Evolutionary conservation across 2,797 vertebrate species (phyloP), one percentile per base, ranked within the genome.

Genomic region (Oreochromis grahami): DNA sequence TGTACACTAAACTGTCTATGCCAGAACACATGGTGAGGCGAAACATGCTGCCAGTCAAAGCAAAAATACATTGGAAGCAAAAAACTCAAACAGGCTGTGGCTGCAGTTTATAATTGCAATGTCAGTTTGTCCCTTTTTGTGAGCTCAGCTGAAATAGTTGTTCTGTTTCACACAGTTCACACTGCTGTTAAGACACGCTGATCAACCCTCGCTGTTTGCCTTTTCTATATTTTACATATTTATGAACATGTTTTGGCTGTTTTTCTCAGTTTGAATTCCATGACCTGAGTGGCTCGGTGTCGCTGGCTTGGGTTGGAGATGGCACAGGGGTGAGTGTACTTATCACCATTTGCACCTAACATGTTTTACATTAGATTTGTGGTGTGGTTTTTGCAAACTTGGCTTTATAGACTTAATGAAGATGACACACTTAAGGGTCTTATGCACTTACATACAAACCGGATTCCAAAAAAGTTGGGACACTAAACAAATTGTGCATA

Each of bases 261-360:
- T 85, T 86, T 63, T 52, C 72, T 76, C 90, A 99, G 98, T 95
- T 94, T 50, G 87, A 88, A 51, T 98, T 99, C 85, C 96, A 96
- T 74, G 97, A 99, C 91, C 95, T 98, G 88, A 97, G 98, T 87
- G 97, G 97, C 84, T 97, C 98, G 0, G 97, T 98, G 80, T 97
- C 97, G 1, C 95, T 99, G 85, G 98, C 98, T 88, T 99, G 98
- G 98, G 97, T 99, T 90, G 98, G 98, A 90, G 98, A 98, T 89
- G 97, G 96, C 92, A 97, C 97, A 12, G 98, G 98, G 95, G 98
- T 99, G 93, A 98, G 98, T 97, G 45, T 50, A n/a, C 4, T 89
- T 77, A 10, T 3, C 36, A 6, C 26, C 26, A 24, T 85, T 81
- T 72, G n/a, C 72, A 51, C 10, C 53, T 29, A 32, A 50, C 70